Conservation (phyloP, 2,797 vertebrate genomes). For the Eremophila alpestris region DNA sequence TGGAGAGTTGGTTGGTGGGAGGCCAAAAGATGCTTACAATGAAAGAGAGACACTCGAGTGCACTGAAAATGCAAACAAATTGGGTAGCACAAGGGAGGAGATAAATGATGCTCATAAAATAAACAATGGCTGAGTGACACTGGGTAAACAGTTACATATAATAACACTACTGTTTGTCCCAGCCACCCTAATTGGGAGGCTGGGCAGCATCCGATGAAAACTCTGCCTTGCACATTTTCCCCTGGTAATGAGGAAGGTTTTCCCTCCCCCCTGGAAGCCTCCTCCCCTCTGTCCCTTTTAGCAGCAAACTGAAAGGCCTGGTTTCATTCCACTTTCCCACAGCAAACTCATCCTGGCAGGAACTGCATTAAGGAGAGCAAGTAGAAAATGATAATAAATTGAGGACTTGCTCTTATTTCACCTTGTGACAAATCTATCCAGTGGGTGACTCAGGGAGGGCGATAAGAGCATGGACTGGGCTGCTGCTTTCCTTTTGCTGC, state of each 20-base stretch:
- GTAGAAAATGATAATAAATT: constrained; percentile 61
- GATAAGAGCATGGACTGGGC: constrained; percentile 14
- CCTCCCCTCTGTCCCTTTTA: constrained; percentile 21
- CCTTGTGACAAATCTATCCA: constrained; percentile 49
- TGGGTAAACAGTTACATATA: constrained; percentile 29
- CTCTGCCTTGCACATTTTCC: neutral
- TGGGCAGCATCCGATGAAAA: constrained; percentile 35
- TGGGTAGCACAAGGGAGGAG: constrained; percentile 22
- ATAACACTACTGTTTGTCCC: constrained; percentile 31
- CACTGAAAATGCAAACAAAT: constrained; percentile 55
- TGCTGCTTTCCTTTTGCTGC: constrained; percentile 23
- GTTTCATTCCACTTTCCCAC: constrained; percentile 63
- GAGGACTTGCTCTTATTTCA: constrained; percentile 47
- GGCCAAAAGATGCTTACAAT: constrained; percentile 11
- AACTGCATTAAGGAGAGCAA: constrained; percentile 33
- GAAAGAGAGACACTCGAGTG: neutral
- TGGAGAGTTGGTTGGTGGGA: constrained; percentile 28
- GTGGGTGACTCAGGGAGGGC: neutral
- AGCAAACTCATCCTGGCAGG: constrained; percentile 65
- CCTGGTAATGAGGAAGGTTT: constrained; percentile 38
- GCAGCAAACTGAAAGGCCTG: constrained; percentile 34
- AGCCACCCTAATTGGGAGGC: constrained; percentile 61
- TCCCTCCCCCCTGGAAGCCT: neutral
- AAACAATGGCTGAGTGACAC: constrained; percentile 38
- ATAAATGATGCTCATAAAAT: constrained; percentile 46